Conservation (phyloP, 2,797 vertebrate genomes). For the Oreochromis mossambicus region DNA sequence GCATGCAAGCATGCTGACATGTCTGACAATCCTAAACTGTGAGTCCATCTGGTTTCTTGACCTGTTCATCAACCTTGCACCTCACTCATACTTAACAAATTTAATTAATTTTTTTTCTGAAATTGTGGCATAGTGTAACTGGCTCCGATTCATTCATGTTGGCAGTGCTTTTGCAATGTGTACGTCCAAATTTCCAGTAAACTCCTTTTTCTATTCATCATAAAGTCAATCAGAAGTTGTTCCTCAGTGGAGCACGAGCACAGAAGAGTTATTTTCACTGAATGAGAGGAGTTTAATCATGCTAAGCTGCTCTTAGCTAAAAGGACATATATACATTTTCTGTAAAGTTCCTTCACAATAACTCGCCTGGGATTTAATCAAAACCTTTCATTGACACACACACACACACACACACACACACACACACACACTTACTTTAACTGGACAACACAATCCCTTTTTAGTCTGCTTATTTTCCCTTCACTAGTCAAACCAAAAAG, state of each 20-base stretch:
- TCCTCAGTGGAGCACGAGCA: slow-evolving; percentile 13
- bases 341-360: slow-evolving; percentile 9
- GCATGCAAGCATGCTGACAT: slow-evolving; percentile 18
- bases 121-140: not conserved
- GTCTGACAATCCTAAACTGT: not conserved
- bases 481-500: slow-evolving; percentile 57
- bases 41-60: not conserved
- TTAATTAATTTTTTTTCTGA: not conserved
- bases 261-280: slow-evolving; percentile 21
- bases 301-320: slow-evolving; percentile 33
- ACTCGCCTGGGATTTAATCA: slow-evolving; percentile 21
- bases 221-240: slow-evolving; percentile 6
- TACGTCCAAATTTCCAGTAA: not conserved
- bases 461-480: slow-evolving; percentile 55
- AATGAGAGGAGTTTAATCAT: slow-evolving; percentile 31
- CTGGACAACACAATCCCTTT: slow-evolving; percentile 69
- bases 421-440: slow-evolving; percentile 1
- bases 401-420: not conserved
- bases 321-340: slow-evolving; percentile 6
- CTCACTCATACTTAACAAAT: not conserved
- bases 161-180: slow-evolving; percentile 40
- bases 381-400: slow-evolving; percentile 8
- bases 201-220: not conserved
- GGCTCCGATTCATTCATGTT: not conserved
- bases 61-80: not conserved